Evolutionary conservation across 1,140 invertebrate genomes (phyloP).

Genomic region (Philopotamus ludificatus): DNA sequence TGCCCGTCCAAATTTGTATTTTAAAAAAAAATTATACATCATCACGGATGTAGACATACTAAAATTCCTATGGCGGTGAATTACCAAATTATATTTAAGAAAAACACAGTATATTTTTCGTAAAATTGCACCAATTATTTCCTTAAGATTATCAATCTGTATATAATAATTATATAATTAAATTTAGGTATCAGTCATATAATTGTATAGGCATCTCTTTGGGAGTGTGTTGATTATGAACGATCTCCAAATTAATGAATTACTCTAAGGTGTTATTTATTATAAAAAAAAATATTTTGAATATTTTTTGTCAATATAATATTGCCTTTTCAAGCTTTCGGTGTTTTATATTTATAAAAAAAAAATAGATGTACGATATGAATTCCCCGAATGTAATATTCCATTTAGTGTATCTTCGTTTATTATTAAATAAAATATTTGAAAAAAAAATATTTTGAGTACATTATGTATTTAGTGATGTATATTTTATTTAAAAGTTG

Average conservation of each 20-base stretch:
- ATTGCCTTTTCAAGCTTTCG: constrained; percentile 24
- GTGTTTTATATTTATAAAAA: too few relatives aligned
- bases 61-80: too few relatives aligned
- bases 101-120: constrained; percentile 29
- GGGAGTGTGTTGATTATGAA: neutral
- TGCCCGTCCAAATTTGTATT: too few relatives aligned
- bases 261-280: too few relatives aligned
- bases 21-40: too few relatives aligned
- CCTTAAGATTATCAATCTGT: constrained; percentile 14
- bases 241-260: too few relatives aligned
- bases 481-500: constrained; percentile 21
- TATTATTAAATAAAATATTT: neutral
- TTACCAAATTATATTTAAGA: constrained; percentile 19
- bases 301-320: constrained; percentile 26
- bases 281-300: neutral
- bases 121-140: constrained; percentile 28
- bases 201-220: neutral
- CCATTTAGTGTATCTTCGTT: neutral
- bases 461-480: constrained; percentile 27
- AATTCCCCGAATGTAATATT: neutral
- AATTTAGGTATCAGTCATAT: neutral
- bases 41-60: too few relatives aligned
- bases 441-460: constrained; percentile 25
- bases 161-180: constrained; percentile 1
- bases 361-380: constrained; percentile 17